Percentiles rank a stretch among this genome's conserved stretches.
phyloP scores from a whole-genome alignment of 2,113 vertebrate genomes.

The Podocnemis expansa region DNA sequence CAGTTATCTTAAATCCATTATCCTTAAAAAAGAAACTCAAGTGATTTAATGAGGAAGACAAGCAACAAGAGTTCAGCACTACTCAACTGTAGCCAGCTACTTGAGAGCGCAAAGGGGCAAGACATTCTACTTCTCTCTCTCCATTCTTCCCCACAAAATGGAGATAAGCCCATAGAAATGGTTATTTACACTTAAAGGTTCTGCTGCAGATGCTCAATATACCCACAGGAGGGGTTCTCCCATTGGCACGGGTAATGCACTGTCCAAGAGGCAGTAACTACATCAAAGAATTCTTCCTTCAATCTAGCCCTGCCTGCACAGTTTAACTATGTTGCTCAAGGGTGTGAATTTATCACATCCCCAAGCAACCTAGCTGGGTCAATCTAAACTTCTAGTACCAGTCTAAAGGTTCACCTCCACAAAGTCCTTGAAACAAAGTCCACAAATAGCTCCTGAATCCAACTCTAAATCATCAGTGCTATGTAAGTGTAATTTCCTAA shows the following conservation, averaged over 20 bases:
- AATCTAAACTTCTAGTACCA: not conserved
- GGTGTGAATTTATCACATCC: not conserved
- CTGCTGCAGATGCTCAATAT: not conserved
- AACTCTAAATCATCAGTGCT: not conserved
- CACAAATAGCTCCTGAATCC: not conserved
- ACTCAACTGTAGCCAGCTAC: not conserved
- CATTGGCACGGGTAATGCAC: not conserved
- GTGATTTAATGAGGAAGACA: not conserved
- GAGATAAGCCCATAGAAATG: no score
- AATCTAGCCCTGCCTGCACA: not conserved
- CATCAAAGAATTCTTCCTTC: not conserved
- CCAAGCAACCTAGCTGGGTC: not conserved
- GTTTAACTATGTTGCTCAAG: not conserved
- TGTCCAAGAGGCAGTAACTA: not conserved
- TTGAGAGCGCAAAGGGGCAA: rapidly evolving
- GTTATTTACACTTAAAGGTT: not conserved
- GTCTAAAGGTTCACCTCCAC: not conserved
- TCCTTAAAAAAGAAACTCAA: not conserved
- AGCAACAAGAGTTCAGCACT: not conserved
- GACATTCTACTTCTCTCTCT: not conserved
- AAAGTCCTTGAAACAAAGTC: not conserved
- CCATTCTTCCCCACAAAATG: not conserved
- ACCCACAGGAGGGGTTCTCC: not conserved
- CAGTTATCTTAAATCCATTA: not conserved
- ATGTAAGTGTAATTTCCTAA: not conserved